Conservation (phyloP, 2,797 vertebrate species). For the Gila robusta region DNA sequence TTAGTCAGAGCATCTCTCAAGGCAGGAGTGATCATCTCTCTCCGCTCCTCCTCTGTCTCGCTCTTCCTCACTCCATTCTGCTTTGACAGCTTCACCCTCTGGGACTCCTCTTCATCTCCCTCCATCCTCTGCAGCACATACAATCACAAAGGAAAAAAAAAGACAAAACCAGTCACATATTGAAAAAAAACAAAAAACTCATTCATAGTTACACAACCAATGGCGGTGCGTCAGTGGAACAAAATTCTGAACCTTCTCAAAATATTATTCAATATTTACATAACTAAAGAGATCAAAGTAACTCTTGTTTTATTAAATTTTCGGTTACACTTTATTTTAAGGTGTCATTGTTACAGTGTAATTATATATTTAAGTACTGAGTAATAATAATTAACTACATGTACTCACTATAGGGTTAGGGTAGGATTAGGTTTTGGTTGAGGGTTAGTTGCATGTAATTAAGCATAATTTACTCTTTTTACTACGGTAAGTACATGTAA, state of each 20-base stretch:
- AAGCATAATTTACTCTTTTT: too few relatives aligned
- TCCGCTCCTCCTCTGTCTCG: conserved; percentile 74
- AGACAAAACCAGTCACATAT: neutral
- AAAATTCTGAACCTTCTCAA: neutral
- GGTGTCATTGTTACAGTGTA: too few relatives aligned
- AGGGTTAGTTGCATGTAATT: too few relatives aligned
- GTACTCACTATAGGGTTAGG: too few relatives aligned
- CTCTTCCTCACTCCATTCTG: conserved; percentile 69
- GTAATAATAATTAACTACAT: too few relatives aligned
- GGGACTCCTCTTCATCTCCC: conserved; percentile 64
- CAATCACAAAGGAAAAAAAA: neutral
- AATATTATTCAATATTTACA: neutral
- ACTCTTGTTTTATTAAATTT: too few relatives aligned
- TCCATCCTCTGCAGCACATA: conserved; percentile 66
- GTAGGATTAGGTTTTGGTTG: too few relatives aligned
- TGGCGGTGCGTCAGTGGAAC: neutral
- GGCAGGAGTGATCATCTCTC: conserved; percentile 93
- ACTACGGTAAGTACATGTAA: too few relatives aligned
- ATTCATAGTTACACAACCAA: conserved; percentile 3
- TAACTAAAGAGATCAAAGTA: neutral
- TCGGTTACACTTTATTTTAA: too few relatives aligned
- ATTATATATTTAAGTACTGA: too few relatives aligned
- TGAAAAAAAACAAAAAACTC: neutral
- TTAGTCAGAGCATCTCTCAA: conserved; percentile 90
- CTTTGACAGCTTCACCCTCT: conserved; percentile 67